phyloP scores from a whole-genome alignment of 2,113 vertebrate species.

The Tragelaphus imberbis region DNA sequence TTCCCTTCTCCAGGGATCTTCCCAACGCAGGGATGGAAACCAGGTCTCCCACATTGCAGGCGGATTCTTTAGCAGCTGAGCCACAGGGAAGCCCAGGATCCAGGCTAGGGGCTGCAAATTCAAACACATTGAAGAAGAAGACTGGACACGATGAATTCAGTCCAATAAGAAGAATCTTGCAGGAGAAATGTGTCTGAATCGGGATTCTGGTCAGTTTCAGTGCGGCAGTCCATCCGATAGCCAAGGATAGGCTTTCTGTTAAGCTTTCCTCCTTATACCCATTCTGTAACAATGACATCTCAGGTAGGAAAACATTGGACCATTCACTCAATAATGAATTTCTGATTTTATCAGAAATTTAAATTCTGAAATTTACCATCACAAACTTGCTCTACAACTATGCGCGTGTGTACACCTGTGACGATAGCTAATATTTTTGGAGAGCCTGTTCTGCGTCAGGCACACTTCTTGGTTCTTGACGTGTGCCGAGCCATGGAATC shows the following conservation, averaged over 20 bases:
- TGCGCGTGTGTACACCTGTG: rapidly evolving
- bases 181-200: rapidly evolving
- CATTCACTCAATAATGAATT: neutral
- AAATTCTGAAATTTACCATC: neutral
- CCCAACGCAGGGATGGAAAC: neutral
- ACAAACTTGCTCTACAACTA: rapidly evolving
- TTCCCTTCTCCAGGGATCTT: neutral
- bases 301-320: neutral
- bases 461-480: neutral
- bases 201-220: neutral
- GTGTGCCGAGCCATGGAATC: rapidly evolving
- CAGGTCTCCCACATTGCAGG: neutral
- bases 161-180: neutral
- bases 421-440: neutral
- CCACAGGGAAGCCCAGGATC: neutral
- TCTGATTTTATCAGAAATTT: neutral
- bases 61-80: neutral
- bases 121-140: rapidly evolving
- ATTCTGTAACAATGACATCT: rapidly evolving
- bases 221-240: neutral
- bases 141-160: neutral
- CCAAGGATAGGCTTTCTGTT: neutral
- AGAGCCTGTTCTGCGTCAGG: no score
- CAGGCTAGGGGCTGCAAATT: neutral
- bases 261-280: neutral